phyloP scores from a whole-genome alignment of 2,888 invertebrate species.

The Conomelus anceps region DNA sequence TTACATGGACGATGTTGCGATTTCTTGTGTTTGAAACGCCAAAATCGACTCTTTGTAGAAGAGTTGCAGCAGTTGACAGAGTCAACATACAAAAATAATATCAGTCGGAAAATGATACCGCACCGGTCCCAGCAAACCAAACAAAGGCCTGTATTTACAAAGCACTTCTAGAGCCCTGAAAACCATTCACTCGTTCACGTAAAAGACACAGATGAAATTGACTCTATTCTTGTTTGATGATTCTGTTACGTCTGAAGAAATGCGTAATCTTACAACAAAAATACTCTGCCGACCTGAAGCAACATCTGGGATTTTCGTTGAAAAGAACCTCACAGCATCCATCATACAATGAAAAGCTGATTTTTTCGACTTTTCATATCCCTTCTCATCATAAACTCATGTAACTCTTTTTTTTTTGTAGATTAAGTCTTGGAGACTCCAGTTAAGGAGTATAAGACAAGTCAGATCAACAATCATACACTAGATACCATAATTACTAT shows the following conservation, averaged over 20 bases:
- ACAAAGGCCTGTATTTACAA: not conserved
- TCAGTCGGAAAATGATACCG: not conserved
- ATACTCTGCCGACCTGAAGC: not conserved
- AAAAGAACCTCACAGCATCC: too few species aligned
- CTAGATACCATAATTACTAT: too few species aligned
- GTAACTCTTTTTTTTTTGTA: too few species aligned
- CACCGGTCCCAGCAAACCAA: not conserved
- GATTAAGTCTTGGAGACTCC: too few species aligned
- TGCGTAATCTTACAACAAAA: not conserved
- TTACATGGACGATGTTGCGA: not conserved
- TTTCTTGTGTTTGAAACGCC: not conserved
- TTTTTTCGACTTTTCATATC: too few species aligned
- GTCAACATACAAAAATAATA: not conserved
- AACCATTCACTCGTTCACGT: not conserved
- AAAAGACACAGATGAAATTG: not conserved
- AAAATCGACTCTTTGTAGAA: not conserved
- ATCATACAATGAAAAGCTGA: too few species aligned
- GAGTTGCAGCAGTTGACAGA: not conserved
- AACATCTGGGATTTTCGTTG: not conserved
- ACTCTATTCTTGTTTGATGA: not conserved
- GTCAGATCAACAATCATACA: too few species aligned
- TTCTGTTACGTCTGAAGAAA: not conserved
- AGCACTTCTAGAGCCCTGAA: not conserved
- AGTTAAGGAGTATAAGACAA: too few species aligned
- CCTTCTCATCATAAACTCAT: too few species aligned